Evolutionary conservation across 2,888 invertebrate species (phyloP).

Genomic region (Tetragonula carbonaria): DNA sequence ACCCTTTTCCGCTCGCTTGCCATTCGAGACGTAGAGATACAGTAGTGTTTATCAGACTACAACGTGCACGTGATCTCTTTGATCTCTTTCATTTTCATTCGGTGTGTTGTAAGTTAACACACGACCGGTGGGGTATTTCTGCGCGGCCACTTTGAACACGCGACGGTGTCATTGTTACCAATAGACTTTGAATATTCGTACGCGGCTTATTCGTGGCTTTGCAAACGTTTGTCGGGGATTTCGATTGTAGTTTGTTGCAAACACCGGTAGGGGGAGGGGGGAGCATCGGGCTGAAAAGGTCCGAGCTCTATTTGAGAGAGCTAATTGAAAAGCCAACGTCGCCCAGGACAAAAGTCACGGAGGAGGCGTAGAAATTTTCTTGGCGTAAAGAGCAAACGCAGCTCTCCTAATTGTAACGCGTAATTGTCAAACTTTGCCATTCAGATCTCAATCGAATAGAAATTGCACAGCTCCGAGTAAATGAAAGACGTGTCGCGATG

Average conservation of each 20-base stretch:
- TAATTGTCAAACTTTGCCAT: too few relatives aligned
- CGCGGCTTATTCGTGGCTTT: too few relatives aligned
- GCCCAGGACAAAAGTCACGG: neutral
- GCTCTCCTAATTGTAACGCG: neutral
- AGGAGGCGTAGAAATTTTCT: neutral
- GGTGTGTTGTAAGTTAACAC: neutral
- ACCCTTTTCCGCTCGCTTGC: neutral
- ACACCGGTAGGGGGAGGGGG: neutral
- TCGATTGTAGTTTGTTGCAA: neutral
- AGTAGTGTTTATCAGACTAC: neutral
- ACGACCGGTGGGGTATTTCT: neutral
- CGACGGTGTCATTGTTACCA: slow-evolving; percentile 32
- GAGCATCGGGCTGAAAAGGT: neutral
- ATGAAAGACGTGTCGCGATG: too few relatives aligned
- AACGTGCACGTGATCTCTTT: slow-evolving; percentile 16
- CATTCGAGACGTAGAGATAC: neutral
- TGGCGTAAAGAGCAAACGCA: neutral
- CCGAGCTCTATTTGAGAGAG: neutral
- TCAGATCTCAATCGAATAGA: too few relatives aligned
- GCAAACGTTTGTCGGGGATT: neutral
- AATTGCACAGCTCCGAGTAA: too few relatives aligned
- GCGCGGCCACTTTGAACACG: slow-evolving; percentile 20
- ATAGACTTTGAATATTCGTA: neutral
- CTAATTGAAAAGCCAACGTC: neutral
- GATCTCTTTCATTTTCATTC: slow-evolving; percentile 12